Conservation (phyloP, 2,797 vertebrate genomes). For the Smutsia temminckii region DNA sequence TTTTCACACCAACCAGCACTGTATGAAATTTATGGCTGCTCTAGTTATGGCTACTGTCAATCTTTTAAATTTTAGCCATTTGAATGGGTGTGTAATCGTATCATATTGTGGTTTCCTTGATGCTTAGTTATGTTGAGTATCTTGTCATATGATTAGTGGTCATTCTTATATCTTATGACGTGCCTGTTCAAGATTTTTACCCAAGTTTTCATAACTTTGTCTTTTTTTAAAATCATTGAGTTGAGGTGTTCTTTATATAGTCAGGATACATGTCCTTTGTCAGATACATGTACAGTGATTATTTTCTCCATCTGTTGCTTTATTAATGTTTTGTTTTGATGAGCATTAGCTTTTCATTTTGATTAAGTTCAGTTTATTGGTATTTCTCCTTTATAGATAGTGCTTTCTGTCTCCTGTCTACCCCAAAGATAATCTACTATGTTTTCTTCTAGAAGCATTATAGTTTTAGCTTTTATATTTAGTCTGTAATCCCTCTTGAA, state of each 20-base stretch:
- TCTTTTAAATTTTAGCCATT: constrained; percentile 4
- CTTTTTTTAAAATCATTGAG: background rate
- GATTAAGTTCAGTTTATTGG: background rate
- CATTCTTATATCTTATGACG: background rate
- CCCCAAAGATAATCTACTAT: background rate
- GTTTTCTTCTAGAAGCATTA: background rate
- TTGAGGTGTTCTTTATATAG: background rate
- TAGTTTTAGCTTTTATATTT: background rate
- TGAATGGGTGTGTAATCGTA: background rate
- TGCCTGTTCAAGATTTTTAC: background rate
- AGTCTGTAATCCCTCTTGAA: background rate
- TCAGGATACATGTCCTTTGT: background rate
- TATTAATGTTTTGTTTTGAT: background rate
- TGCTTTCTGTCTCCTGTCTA: background rate
- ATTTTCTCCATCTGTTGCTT: constrained; percentile 17
- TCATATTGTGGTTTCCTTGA: background rate
- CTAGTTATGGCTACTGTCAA: background rate
- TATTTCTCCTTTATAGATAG: background rate
- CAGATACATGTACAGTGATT: background rate
- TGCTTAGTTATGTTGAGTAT: background rate
- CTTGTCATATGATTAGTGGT: background rate
- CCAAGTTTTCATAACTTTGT: background rate
- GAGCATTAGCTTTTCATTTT: background rate
- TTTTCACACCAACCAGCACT: background rate
- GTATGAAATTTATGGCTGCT: background rate